phyloP scores from a whole-genome alignment of 1,140 invertebrate species.

The Leptonema lineaticorne region DNA sequence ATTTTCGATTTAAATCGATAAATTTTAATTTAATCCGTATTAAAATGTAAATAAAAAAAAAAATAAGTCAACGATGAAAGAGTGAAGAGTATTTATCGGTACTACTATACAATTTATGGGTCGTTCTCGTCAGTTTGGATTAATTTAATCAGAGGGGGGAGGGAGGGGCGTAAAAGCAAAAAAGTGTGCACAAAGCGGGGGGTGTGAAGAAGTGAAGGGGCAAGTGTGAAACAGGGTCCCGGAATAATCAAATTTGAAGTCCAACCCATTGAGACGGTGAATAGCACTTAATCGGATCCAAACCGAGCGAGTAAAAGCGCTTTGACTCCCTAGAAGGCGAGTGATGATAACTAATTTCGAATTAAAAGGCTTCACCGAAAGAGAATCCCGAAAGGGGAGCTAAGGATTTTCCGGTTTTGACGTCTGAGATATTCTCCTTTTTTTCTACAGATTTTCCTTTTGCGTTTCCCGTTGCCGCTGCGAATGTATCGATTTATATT shows the following conservation, averaged over 20 bases:
- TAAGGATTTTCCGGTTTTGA: background rate
- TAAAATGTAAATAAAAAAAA: no score
- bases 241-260: conserved; percentile 11
- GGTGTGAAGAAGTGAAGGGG: background rate
- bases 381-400: background rate
- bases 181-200: conserved; percentile 1
- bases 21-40: no score
- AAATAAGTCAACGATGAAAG: no score
- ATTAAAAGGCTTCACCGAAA: conserved; percentile 13
- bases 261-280: conserved; percentile 14
- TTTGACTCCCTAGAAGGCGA: background rate
- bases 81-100: no score
- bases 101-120: conserved; percentile 1
- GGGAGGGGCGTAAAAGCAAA: background rate
- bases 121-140: background rate
- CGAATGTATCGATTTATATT: conserved; percentile 6
- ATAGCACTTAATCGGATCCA: conserved; percentile 19
- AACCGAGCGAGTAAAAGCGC: background rate
- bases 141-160: conserved; percentile 3
- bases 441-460: no score
- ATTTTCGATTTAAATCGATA: no score
- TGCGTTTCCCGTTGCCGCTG: no score
- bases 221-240: background rate
- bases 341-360: conserved; percentile 28
- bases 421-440: background rate